Evolutionary conservation across 2,797 vertebrate genomes (phyloP).

Genomic region (Epinephelus malabaricus): DNA sequence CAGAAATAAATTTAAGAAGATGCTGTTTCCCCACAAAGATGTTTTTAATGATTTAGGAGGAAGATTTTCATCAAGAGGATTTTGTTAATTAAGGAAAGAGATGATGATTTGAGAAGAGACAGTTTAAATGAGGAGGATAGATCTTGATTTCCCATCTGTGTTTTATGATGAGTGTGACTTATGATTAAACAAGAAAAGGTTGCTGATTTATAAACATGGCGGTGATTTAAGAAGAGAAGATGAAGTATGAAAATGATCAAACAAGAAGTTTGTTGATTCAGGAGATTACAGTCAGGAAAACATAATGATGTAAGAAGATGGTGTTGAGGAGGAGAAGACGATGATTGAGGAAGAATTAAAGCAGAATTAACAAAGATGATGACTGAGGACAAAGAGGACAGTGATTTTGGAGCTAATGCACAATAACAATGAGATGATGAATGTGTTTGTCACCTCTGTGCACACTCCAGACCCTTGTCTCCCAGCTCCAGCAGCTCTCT

Average conservation of each 20-base stretch:
- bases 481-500: slow-evolving; percentile 90
- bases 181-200: background rate
- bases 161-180: background rate
- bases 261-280: background rate
- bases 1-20: background rate
- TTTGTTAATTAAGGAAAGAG: background rate
- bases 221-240: background rate
- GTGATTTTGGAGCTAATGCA: background rate
- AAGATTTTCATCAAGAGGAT: background rate
- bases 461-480: slow-evolving; percentile 83
- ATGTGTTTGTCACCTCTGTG: slow-evolving; percentile 84
- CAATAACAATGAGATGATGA: too few species aligned
- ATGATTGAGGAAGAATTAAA: background rate
- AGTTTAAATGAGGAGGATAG: background rate
- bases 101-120: background rate
- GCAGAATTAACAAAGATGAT: background rate
- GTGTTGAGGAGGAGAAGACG: background rate
- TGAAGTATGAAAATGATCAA: background rate
- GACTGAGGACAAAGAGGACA: background rate
- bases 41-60: background rate
- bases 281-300: background rate
- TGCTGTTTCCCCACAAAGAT: background rate
- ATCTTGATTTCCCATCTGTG: background rate
- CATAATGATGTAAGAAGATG: background rate
- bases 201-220: background rate